Percentiles rank a stretch among this genome's conserved stretches.
These are phyloP conservation scores for Nemapogon koenigi DNA, from an alignment of 2,888 invertebrate species.

Conservation along the genomic window DNA sequence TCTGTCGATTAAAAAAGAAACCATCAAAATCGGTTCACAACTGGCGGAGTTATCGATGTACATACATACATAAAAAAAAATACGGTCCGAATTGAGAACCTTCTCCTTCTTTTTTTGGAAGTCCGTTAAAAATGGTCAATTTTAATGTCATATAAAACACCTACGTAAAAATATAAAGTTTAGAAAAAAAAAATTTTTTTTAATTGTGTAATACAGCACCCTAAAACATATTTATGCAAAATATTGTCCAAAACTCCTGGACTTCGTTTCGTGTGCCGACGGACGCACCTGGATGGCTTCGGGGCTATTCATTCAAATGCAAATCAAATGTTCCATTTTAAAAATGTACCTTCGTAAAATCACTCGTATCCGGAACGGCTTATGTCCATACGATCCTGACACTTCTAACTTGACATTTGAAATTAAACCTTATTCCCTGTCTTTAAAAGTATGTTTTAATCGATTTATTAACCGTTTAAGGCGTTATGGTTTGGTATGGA, in stretches of 20 bases:
- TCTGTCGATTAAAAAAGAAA: no score
- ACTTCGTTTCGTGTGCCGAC: slow-evolving; percentile 33
- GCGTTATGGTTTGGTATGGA: slow-evolving; percentile 20
- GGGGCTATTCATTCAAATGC: slow-evolving; percentile 65
- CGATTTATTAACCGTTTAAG: slow-evolving; percentile 18
- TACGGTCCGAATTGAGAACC: no score
- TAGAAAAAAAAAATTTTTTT: no score
- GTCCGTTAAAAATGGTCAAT: no score
- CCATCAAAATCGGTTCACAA: no score
- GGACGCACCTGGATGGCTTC: slow-evolving; percentile 58
- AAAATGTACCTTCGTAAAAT: slow-evolving; percentile 62
- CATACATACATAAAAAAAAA: no score
- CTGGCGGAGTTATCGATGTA: no score
- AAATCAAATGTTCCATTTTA: slow-evolving; percentile 67
- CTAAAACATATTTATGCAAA: slow-evolving; percentile 5
- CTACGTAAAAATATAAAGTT: no score
- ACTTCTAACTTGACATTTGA: slow-evolving; percentile 20
- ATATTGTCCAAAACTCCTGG: slow-evolving; percentile 2
- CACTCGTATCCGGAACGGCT: slow-evolving; percentile 60
- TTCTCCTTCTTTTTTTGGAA: no score
- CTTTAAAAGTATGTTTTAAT: slow-evolving; percentile 1
- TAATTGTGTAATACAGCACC: no score
- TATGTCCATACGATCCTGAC: slow-evolving; percentile 49
- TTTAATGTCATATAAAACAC: no score
- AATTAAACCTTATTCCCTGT: slow-evolving; percentile 21